These are phyloP conservation scores for Mercenaria mercenaria DNA, from an alignment of 1,140 invertebrate genomes.

Conservation along the genomic window DNA sequence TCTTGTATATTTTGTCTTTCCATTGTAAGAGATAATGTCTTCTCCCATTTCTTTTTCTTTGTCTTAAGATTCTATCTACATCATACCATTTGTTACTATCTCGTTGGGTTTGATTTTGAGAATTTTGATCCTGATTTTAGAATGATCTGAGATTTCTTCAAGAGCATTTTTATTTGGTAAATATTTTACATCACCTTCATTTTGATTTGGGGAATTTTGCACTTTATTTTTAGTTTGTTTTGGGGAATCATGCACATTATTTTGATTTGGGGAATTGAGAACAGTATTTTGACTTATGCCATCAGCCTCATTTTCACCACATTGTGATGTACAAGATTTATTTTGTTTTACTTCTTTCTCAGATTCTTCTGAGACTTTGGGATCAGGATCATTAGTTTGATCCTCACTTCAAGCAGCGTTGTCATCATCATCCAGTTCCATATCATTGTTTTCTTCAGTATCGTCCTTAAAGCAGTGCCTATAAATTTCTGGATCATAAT, in stretches of 20 bases:
- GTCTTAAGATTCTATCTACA: background rate
- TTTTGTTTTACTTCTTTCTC: no score
- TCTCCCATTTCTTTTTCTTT: background rate
- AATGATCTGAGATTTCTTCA: no score
- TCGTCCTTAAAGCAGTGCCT: background rate
- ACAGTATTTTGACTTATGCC: background rate
- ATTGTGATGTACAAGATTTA: no score
- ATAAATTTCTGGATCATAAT: slow-evolving; percentile 1
- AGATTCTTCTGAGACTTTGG: background rate
- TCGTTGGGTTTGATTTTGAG: background rate
- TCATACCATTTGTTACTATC: background rate
- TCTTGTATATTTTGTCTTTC: background rate
- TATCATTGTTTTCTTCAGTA: background rate
- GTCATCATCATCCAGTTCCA: background rate
- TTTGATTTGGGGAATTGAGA: no score
- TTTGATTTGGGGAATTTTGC: no score
- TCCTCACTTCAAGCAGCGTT: no score
- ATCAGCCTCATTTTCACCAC: background rate
- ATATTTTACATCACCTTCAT: no score
- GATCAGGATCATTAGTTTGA: background rate
- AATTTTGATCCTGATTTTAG: background rate
- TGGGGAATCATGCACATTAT: no score
- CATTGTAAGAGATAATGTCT: background rate
- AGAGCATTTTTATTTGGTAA: no score
- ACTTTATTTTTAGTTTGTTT: no score